phyloP scores from a whole-genome alignment of 1,140 invertebrate genomes.

The Aplysia californica region DNA sequence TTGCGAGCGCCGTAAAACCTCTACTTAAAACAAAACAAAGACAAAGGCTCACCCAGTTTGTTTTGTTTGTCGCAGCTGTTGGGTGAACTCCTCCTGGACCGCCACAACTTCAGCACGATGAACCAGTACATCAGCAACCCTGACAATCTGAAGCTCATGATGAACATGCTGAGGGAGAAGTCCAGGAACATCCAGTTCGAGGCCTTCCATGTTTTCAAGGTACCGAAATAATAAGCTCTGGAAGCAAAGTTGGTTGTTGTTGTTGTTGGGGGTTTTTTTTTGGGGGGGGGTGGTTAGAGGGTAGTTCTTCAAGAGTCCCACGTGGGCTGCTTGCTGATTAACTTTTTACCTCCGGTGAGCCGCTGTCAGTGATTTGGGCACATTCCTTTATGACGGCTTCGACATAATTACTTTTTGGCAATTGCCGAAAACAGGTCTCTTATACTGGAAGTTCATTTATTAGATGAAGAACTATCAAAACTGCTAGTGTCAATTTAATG shows the following conservation, averaged over 20 bases:
- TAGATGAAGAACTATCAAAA: too few species aligned
- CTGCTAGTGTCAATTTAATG: too few species aligned
- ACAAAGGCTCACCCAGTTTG: too few species aligned
- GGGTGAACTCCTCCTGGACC: slow-evolving; percentile 96
- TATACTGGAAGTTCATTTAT: too few species aligned
- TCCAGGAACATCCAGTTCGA: slow-evolving; percentile 99
- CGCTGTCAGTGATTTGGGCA: too few species aligned
- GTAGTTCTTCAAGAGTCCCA: background rate
- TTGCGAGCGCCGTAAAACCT: too few species aligned
- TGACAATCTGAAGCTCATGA: slow-evolving; percentile 99
- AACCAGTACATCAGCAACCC: slow-evolving; percentile 99
- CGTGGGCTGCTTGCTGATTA: background rate
- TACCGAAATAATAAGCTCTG: too few species aligned
- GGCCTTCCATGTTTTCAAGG: slow-evolving; percentile 99
- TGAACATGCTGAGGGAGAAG: slow-evolving; percentile 99
- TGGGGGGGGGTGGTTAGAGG: background rate
- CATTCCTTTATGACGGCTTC: too few species aligned
- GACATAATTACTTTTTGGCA: too few species aligned
- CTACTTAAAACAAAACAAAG: too few species aligned
- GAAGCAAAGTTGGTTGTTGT: too few species aligned
- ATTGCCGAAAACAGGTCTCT: too few species aligned
- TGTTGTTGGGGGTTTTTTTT: background rate
- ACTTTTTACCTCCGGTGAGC: background rate
- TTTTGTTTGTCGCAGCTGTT: slow-evolving; percentile 77
- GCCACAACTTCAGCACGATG: slow-evolving; percentile 99